Conservation (phyloP, 2,888 invertebrate genomes). For the Siphlonurus alternatus region DNA sequence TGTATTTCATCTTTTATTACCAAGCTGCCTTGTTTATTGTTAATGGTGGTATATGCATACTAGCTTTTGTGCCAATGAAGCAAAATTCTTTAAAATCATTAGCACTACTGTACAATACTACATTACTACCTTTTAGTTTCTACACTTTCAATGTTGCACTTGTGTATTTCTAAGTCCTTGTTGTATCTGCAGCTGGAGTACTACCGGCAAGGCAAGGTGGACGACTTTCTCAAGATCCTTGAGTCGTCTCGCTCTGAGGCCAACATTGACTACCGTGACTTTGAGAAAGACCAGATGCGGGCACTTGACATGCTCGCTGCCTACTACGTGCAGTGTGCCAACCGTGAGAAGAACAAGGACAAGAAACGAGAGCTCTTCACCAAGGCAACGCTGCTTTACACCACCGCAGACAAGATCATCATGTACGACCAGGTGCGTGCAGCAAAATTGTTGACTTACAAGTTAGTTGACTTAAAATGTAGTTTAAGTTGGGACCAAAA, state of each 20-base stretch:
- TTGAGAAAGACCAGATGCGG: constrained; percentile 95
- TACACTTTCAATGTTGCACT: too few relatives aligned
- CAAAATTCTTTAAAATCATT: too few relatives aligned
- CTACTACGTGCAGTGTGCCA: constrained; percentile 92
- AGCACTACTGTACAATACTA: too few relatives aligned
- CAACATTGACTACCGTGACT: constrained; percentile 71
- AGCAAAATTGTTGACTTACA: neutral
- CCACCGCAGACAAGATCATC: constrained; percentile 96
- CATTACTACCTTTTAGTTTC: too few relatives aligned
- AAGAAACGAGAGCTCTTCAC: constrained; percentile 86
- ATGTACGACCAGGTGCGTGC: constrained; percentile 89
- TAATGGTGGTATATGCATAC: too few relatives aligned
- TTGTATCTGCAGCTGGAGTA: constrained; percentile 65
- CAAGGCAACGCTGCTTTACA: constrained; percentile 93
- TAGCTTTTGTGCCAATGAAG: too few relatives aligned
- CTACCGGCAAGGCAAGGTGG: constrained; percentile 82
- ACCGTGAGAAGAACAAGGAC: constrained; percentile 88
- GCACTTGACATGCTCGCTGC: constrained; percentile 95
- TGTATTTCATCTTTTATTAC: constrained; percentile 15
- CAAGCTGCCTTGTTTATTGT: too few relatives aligned
- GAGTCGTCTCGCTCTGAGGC: constrained; percentile 78
- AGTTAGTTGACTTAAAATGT: neutral
- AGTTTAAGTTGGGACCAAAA: neutral
- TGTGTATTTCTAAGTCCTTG: too few relatives aligned
- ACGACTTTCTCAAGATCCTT: constrained; percentile 87